These are phyloP conservation scores for Percopsis omiscomaycus DNA, from an alignment of 2,797 vertebrate species.

Conservation along the genomic window DNA sequence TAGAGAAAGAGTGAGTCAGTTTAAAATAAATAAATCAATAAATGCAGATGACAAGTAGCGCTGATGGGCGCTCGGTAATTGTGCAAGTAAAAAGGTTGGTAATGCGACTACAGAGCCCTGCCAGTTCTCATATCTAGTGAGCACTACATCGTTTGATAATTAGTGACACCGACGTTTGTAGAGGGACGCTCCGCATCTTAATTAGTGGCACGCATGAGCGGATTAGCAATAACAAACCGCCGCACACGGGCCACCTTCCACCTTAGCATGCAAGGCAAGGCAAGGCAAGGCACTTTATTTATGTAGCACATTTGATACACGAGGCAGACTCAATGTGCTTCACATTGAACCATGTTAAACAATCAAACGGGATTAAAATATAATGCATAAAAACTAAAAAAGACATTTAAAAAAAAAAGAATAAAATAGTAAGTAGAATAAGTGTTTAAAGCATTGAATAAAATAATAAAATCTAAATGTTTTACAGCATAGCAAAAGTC, in stretches of 20 bases:
- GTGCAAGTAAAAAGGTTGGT: slow-evolving; percentile 74
- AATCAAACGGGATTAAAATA: no score
- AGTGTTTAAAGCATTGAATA: background rate
- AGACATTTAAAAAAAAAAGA: background rate
- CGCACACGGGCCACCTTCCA: slow-evolving; percentile 66
- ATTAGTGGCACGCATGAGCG: slow-evolving; percentile 74
- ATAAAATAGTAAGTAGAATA: background rate
- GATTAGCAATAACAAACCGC: slow-evolving; percentile 74
- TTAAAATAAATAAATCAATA: slow-evolving; percentile 50
- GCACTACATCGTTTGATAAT: slow-evolving; percentile 78
- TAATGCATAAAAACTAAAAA: background rate
- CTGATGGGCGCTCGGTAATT: slow-evolving; percentile 74
- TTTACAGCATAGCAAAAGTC: background rate
- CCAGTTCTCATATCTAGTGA: slow-evolving; percentile 77
- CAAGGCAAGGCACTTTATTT: no score
- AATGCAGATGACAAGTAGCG: slow-evolving; percentile 67
- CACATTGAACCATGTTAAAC: no score
- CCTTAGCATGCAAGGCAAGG: slow-evolving; percentile 35
- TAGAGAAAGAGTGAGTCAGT: slow-evolving; percentile 53
- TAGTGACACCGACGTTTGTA: slow-evolving; percentile 72
- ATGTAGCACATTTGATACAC: no score
- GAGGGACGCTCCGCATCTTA: slow-evolving; percentile 74
- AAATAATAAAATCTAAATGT: background rate
- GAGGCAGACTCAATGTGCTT: no score
- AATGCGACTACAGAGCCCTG: slow-evolving; percentile 76